These are phyloP conservation scores for Linyphia triangularis DNA, from an alignment of 2,888 invertebrate genomes.

Conservation along the genomic window DNA sequence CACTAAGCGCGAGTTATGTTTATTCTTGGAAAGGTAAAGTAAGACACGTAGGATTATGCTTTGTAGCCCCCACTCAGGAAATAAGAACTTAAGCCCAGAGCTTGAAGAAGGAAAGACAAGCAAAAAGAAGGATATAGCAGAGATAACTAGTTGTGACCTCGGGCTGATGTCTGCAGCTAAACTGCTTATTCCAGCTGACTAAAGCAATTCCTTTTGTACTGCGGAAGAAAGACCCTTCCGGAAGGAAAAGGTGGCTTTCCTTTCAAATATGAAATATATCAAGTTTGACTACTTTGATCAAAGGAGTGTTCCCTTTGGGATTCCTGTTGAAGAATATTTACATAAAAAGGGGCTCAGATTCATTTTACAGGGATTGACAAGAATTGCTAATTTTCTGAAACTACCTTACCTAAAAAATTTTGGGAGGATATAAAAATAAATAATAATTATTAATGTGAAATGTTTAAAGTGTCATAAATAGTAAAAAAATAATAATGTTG, in stretches of 20 bases:
- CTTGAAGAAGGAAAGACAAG: constrained; percentile 32
- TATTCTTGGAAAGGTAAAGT: constrained; percentile 46
- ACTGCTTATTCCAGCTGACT: constrained; percentile 62
- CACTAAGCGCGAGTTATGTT: constrained; percentile 17
- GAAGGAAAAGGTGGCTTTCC: constrained; percentile 9
- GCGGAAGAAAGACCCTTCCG: constrained; percentile 20
- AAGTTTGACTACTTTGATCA: constrained; percentile 5
- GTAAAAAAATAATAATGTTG: too few species aligned
- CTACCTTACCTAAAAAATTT: too few species aligned
- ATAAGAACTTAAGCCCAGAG: constrained; percentile 43
- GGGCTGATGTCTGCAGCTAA: constrained; percentile 42
- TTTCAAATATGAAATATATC: constrained; percentile 43
- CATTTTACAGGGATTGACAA: too few species aligned
- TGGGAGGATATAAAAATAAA: too few species aligned
- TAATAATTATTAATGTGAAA: too few species aligned
- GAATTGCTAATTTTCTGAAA: too few species aligned
- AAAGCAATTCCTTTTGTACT: constrained; percentile 56
- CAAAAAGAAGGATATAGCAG: constrained; percentile 47
- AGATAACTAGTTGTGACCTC: constrained; percentile 60
- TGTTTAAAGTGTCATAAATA: too few species aligned
- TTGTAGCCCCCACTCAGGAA: constrained; percentile 22
- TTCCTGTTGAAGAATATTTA: too few species aligned
- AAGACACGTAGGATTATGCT: constrained; percentile 30
- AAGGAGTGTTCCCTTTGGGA: too few species aligned
- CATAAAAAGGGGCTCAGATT: too few species aligned